Base-by-base conservation (phyloP, 1,140 invertebrate species). In the Episyrphus balteatus region DNA sequence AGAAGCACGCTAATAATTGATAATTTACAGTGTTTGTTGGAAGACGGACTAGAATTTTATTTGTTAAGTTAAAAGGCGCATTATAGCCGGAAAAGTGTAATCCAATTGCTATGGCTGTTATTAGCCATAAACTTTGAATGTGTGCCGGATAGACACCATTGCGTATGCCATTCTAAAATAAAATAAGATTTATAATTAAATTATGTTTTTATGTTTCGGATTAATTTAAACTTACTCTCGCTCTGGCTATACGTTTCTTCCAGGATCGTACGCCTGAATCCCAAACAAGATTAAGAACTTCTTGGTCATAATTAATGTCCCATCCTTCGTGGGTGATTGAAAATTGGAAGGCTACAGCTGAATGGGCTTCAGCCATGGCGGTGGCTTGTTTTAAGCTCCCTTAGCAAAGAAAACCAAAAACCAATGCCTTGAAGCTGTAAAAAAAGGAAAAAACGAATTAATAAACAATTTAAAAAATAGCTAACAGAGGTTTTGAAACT, bases 341-440 rank as follows among this genome's bases (percentile, higher is more conserved):
- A 72, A 99, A 98, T 44, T 90, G 94, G 70, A 99, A 97, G 38
- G 94, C 95, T 42, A 98, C 95, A 53, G 95, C 95, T 46, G 88
- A 84, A 75, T 98, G 94, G 49, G 95, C 94, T 86, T 99, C 95
- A 62, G 95, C 95, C 95, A 98, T 98, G 45, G 46, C 58, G 50
- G 51, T 19, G 41, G 40, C 34, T 34, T 39, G 31, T 34, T 46
- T 3, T 26, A 26, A 26, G 21, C 21, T 5, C 3, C 21, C 21
- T 26, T 26, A 26, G 21, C n/a, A n/a, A 26, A 26, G 21, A 26
- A 26, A 26, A 5, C 21, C 21, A 26, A 26, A 26, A n/a, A 26
- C 8, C 21, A 26, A 26, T 26, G 21, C 21, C 21, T 26, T 8
- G 8, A 26, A 26, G 8, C 21, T 26, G 21, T 8, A 26, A 26